Base-by-base conservation (phyloP, 2,113 vertebrate species). In the Nestor notabilis region DNA sequence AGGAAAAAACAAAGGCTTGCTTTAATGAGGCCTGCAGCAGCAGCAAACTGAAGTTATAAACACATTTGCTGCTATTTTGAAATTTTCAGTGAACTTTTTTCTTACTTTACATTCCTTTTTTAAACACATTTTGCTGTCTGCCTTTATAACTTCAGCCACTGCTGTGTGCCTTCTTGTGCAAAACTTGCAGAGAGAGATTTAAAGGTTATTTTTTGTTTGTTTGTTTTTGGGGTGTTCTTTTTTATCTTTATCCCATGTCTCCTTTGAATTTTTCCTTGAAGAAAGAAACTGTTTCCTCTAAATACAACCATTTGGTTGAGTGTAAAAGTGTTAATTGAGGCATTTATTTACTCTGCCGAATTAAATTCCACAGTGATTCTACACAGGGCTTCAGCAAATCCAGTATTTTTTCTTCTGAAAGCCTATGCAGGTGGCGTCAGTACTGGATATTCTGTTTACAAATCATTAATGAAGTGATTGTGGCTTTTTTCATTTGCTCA, bases 391-490 rank as follows among this genome's bases (percentile, higher is more conserved):
- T 94, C 91, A 74, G 94, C 90, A 92, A 97, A 77, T 94, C 89
- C 90, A 88, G 95, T 96, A 93, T 94, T 96, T 97, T 91, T 92
- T 75, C 86, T 77, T 81, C 61, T 79, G 94, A 83, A 81, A 92
- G 97, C 95, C 92, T 49, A 53, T 15, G 95, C 98, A 98, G 97
- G 97, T 97, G 97, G 96, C 46, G 81, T 96, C 92, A 74, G 97
- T 87, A 77, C 94, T 94, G 92, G 95, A 87, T 86, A 85, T 91
- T 93, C 95, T 97, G 98, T 98, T 98, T 98, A 97, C 98, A 98
- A 97, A 98, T 97, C 97, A 97, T 97, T 98, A 97, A 98, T 98
- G 97, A 98, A 97, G 97, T 95, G 96, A 98, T 97, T 94, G 96
- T 95, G 88, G 95, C 95, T 94, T 97, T 97, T 97, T 97, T 96